Evolutionary conservation across 2,797 vertebrate genomes (phyloP), one percentile per base, ranked within the genome.

Genomic region (Macroramphosus scolopax): DNA sequence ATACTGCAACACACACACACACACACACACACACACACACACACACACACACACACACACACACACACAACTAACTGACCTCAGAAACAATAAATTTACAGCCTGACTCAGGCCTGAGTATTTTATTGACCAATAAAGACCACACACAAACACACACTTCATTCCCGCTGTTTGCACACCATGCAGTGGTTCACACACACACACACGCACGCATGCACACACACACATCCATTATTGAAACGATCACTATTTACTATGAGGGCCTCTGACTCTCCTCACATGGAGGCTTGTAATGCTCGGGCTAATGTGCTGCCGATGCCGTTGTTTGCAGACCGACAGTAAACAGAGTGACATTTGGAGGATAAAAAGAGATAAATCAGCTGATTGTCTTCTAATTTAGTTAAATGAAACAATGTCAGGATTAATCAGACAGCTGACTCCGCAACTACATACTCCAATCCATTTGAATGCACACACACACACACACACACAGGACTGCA

Each of bases 81-180:
- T 64, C 41, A 17, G 37, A 65, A 77, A 76, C 55, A 38, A 64
- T 76, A 76, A 39, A 78, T 72, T 71, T 62, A 44, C 56, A 64
- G 37, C 60, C 51, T 20, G 49, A 38, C 50, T 58, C 59, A 40
- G 36, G 43, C 18, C 38, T 46, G 51, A 66, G 56, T 51, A 18
- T 65, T 80, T 82, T 71, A 85, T 80, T 75, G 77, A 70, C 49
- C 59, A 76, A 68, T 79, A 80, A 77, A 71, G 43, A 50, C 31
- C 15, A 53, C 26, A 39, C 40, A 36, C 48, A 58, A 16, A 44
- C 36, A 18, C 29, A 20, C 39, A 45, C 69, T 54, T 57, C 25
- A 57, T 56, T 65, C 38, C 37, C 63, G 62, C 58, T 48, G 45
- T 65, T 76, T 73, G 59, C 64, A 45, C 52, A 52, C 33, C 1